Base-by-base conservation (phyloP, 2,113 vertebrate species). In the Scomber japonicus region DNA sequence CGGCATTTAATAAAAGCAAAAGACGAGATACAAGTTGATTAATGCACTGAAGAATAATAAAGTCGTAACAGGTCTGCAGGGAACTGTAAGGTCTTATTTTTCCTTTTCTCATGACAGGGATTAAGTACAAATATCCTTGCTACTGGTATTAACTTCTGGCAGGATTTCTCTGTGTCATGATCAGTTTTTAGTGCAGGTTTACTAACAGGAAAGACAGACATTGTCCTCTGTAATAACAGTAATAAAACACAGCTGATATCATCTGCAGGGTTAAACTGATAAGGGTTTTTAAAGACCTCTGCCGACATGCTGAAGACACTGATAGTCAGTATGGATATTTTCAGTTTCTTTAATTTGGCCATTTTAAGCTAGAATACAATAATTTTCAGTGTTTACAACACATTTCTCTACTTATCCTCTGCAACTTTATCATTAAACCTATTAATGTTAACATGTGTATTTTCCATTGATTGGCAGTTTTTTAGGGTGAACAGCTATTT, bases 1-100 rank as follows among this genome's bases (percentile, higher is more conserved):
- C 16, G 46, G 73, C 84, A 84, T 94, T 95, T 94, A 94, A 94
- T 92, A 88, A 92, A 87, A 91, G 76, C 83, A 86, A 82, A 82
- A 87, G 88, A 84, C 61, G 65, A 89, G 85, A 91, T 78, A 82
- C 75, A 76, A 83, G 90, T 84, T 90, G 83, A 92, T 95, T 92
- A 94, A 91, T 82, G 84, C 81, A 83, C 56, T 11, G 83, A 82
- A 86, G 83, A 78, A 88, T 78, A 92, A 90, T 83, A 84, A 83
- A 91, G 86, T 63, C 63, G 49, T 44, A 76, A 86, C 72, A 67
- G 76, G 82, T 91, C 90, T 88, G 69, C 27, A 30, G 90, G 90
- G 90, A 91, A 91, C 92, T 91, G 90, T 83, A 83, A 76, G 78
- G 80, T 75, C 84, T 75, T 83, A 83, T 87, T 92, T 92, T 88